These are phyloP conservation scores for Lepisosteus oculatus DNA, from an alignment of 2,113 vertebrate species.

Conservation along the genomic window DNA sequence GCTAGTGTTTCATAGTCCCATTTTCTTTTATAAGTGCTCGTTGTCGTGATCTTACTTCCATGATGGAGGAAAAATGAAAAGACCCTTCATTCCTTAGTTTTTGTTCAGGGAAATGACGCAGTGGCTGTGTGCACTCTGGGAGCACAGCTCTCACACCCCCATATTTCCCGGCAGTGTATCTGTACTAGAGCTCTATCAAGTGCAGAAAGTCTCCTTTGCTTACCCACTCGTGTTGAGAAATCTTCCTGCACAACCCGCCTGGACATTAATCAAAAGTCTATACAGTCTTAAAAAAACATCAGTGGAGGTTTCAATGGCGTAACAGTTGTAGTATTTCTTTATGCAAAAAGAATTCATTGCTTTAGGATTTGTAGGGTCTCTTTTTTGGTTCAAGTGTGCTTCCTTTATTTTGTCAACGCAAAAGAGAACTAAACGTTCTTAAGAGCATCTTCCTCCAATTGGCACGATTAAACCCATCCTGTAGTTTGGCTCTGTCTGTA, in stretches of 20 bases:
- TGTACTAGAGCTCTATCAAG: no score
- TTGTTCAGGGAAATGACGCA: slow-evolving; percentile 45
- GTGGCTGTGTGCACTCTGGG: slow-evolving; percentile 28
- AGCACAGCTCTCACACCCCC: no score
- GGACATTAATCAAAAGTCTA: not conserved
- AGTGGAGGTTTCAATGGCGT: not conserved
- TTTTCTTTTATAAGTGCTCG: slow-evolving; percentile 48
- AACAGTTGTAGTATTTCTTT: no score
- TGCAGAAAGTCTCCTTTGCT: not conserved
- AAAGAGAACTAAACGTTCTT: no score
- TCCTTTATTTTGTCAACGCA: no score
- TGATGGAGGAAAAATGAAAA: slow-evolving; percentile 23
- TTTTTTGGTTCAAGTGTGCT: no score
- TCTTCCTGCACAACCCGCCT: not conserved
- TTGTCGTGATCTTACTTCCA: slow-evolving; percentile 40
- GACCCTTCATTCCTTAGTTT: slow-evolving; percentile 25
- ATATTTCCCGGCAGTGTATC: no score
- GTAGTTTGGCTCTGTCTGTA: no score
- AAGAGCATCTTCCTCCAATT: no score
- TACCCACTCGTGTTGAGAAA: slow-evolving; percentile 25
- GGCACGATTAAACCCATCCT: no score
- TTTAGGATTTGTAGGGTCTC: no score
- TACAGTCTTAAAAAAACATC: not conserved
- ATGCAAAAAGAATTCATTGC: no score
- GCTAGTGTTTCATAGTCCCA: slow-evolving; percentile 35